These are phyloP conservation scores for Platypus cylindrus DNA, from an alignment of 2,888 invertebrate species.

Conservation along the genomic window DNA sequence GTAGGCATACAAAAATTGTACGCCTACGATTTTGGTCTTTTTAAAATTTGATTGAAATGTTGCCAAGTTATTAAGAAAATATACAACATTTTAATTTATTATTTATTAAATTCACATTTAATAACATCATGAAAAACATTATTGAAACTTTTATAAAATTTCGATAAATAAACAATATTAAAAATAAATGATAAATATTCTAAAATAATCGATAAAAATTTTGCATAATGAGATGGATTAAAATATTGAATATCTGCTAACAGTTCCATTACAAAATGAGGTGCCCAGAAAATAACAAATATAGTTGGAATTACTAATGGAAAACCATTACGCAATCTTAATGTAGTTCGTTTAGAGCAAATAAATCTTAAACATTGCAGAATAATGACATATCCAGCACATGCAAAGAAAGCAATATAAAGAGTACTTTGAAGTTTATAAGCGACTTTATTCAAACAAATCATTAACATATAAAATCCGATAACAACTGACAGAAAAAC, in stretches of 20 bases:
- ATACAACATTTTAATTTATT: not conserved
- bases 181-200: not conserved
- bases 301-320: constrained; percentile 1
- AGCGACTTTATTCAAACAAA: not conserved
- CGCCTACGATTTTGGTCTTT: too few relatives aligned
- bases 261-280: not conserved
- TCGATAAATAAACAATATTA: constrained; percentile 1
- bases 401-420: constrained; percentile 1
- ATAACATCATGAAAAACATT: not conserved
- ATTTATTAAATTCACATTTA: not conserved
- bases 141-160: not conserved
- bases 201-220: not conserved
- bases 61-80: not conserved
- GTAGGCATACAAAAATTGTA: too few relatives aligned
- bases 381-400: not conserved
- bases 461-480: not conserved
- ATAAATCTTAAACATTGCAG: not conserved
- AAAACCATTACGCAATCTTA: not conserved
- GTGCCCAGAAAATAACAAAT: not conserved
- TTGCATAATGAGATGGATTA: not conserved
- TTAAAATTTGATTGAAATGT: too few relatives aligned
- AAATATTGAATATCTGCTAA: not conserved
- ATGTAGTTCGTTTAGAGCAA: not conserved
- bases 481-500: not conserved
- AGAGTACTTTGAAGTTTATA: not conserved